Percentiles rank a stretch among this genome's conserved stretches.
phyloP scores from a whole-genome alignment of 2,113 vertebrate species.

The Colossoma macropomum region DNA sequence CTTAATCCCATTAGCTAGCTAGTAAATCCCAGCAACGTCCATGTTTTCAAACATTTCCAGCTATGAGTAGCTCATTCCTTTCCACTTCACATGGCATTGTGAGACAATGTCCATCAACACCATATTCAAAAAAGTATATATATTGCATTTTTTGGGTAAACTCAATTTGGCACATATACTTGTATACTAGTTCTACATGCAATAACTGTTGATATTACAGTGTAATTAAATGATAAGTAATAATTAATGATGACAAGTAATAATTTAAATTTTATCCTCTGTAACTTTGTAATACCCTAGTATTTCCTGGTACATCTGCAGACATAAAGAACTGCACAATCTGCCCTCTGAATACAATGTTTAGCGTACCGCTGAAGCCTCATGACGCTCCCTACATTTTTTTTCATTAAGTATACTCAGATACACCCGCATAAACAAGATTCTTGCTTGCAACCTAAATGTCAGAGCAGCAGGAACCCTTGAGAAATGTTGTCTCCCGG shows the following conservation, averaged over 20 bases:
- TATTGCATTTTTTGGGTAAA: no score
- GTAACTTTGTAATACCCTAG: background rate
- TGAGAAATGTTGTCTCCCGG: background rate
- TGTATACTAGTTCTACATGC: no score
- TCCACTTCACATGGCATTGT: no score
- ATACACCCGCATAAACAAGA: background rate
- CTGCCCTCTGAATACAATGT: background rate
- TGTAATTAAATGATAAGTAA: no score
- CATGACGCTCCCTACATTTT: background rate
- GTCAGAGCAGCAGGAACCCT: slow-evolving; percentile 13
- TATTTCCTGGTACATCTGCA: background rate
- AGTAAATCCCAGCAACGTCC: no score
- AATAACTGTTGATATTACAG: background rate
- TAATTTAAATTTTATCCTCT: background rate
- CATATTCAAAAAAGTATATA: no score
- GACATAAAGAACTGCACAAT: background rate
- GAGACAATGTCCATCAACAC: no score
- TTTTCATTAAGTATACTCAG: slow-evolving; percentile 6
- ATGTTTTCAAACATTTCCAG: no score
- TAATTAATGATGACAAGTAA: no score
- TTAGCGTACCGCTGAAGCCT: slow-evolving; percentile 2
- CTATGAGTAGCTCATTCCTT: no score
- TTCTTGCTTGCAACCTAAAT: background rate
- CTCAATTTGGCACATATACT: background rate
- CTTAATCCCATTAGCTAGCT: no score